Evolutionary conservation across 2,113 vertebrate species (phyloP).

Genomic region (Myotis davidii): DNA sequence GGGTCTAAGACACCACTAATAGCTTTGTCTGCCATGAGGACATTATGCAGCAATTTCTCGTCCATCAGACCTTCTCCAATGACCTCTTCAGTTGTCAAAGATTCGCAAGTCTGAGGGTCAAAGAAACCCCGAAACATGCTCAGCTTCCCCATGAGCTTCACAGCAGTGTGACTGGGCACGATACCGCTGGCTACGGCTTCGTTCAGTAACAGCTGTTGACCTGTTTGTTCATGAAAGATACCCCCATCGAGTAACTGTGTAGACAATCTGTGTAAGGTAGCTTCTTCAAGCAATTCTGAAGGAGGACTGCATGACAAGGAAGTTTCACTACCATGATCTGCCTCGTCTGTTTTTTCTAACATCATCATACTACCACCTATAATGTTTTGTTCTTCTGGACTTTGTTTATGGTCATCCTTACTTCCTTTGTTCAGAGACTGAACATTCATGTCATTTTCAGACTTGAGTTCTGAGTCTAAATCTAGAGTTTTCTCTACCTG

Average conservation of each 20-base stretch:
- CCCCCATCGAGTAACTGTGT: slow-evolving; percentile 89
- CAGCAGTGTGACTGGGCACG: slow-evolving; percentile 90
- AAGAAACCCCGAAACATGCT: slow-evolving; percentile 94
- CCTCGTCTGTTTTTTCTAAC: slow-evolving; percentile 2
- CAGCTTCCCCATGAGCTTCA: slow-evolving; percentile 92
- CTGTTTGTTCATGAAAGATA: slow-evolving; percentile 84
- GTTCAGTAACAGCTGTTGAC: slow-evolving; percentile 89
- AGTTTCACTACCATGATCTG: background rate
- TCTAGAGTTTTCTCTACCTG: slow-evolving; percentile 42
- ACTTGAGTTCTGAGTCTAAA: slow-evolving; percentile 44
- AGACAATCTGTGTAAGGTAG: slow-evolving; percentile 84
- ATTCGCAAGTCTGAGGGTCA: slow-evolving; percentile 86
- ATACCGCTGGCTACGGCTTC: slow-evolving; percentile 88
- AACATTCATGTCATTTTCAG: slow-evolving; percentile 8
- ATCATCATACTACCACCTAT: background rate
- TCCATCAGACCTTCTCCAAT: slow-evolving; percentile 91
- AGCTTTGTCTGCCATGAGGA: slow-evolving; percentile 90
- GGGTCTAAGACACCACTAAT: slow-evolving; percentile 93
- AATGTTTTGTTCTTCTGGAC: background rate
- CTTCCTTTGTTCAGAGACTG: background rate
- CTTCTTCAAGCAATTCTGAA: slow-evolving; percentile 72
- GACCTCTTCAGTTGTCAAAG: slow-evolving; percentile 90
- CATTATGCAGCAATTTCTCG: slow-evolving; percentile 91
- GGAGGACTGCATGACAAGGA: slow-evolving; percentile 28
- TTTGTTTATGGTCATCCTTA: background rate